Evolutionary conservation across 2,888 invertebrate genomes (phyloP).

Genomic region (Drosophila paramelanica): DNA sequence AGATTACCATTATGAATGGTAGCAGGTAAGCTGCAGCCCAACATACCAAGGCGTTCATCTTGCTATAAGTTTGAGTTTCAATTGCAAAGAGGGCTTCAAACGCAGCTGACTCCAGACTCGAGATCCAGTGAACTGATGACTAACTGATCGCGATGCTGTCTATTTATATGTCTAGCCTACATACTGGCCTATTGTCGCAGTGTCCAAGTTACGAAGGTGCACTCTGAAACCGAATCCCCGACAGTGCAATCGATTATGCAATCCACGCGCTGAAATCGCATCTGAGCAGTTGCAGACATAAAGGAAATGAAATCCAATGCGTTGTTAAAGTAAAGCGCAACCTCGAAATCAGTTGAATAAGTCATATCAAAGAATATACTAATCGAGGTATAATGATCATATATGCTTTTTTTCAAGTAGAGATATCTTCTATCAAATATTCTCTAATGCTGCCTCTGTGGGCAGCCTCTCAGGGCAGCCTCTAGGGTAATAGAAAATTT

Average conservation of each 20-base stretch:
- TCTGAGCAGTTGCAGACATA: slow-evolving; percentile 27
- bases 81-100: slow-evolving; percentile 5
- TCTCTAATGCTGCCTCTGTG: too few relatives aligned
- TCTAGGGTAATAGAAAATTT: too few relatives aligned
- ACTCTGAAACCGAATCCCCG: slow-evolving; percentile 57
- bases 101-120: slow-evolving; percentile 20
- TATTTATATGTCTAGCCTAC: slow-evolving; percentile 57
- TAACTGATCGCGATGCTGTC: slow-evolving; percentile 18
- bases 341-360: neutral
- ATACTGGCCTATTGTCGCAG: slow-evolving; percentile 57
- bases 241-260: slow-evolving; percentile 53
- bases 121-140: slow-evolving; percentile 60
- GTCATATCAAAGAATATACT: neutral
- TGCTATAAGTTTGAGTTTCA: slow-evolving; percentile 22
- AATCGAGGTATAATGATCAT: neutral
- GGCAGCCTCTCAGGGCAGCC: too few relatives aligned
- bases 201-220: slow-evolving; percentile 63
- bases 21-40: neutral
- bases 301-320: slow-evolving; percentile 71
- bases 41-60: slow-evolving; percentile 62
- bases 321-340: neutral
- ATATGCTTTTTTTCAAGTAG: too few relatives aligned
- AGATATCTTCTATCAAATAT: too few relatives aligned
- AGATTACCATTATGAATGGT: neutral
- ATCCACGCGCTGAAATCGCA: slow-evolving; percentile 31